Conservation (phyloP, 2,113 vertebrate genomes). For the Melanostigma gelatinosum region DNA sequence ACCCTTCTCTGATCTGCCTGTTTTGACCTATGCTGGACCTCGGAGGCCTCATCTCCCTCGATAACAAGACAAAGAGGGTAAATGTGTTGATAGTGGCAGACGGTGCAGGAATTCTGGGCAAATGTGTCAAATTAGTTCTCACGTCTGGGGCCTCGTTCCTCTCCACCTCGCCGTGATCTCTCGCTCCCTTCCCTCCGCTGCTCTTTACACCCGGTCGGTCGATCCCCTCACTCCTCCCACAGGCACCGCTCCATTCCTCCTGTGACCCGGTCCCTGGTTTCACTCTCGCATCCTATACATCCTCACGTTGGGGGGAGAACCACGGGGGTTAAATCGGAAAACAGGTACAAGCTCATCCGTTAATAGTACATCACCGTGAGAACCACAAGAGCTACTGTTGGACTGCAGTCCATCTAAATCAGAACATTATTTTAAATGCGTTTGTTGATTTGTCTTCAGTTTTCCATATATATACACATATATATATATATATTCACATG, state of each 20-base stretch:
- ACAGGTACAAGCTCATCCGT: not conserved
- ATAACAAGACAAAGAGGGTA: conserved; percentile 72
- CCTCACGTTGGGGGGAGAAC: not conserved
- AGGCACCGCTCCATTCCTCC: conserved; percentile 47
- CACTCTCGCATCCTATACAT: conserved; percentile 36
- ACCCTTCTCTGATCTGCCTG: conserved; percentile 61
- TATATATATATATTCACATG: no score
- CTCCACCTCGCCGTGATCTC: conserved; percentile 72
- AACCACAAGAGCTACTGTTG: not conserved
- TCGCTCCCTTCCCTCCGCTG: conserved; percentile 41
- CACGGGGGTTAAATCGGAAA: conserved; percentile 9
- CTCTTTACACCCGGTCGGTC: conserved; percentile 66
- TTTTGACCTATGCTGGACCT: conserved; percentile 66
- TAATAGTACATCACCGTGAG: not conserved
- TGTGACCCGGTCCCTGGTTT: conserved; percentile 57
- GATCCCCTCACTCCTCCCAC: conserved; percentile 56
- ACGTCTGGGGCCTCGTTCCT: conserved; percentile 72
- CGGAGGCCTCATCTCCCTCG: conserved; percentile 75
- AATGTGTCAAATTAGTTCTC: conserved; percentile 86
- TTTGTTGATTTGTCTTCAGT: conserved; percentile 7
- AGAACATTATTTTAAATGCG: not conserved
- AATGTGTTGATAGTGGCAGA: conserved; percentile 86
- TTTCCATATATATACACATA: not conserved
- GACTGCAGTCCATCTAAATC: not conserved
- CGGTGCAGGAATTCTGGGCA: conserved; percentile 78